Evolutionary conservation across 2,113 vertebrate genomes (phyloP).

Genomic region (Girardinichthys multiradiatus): DNA sequence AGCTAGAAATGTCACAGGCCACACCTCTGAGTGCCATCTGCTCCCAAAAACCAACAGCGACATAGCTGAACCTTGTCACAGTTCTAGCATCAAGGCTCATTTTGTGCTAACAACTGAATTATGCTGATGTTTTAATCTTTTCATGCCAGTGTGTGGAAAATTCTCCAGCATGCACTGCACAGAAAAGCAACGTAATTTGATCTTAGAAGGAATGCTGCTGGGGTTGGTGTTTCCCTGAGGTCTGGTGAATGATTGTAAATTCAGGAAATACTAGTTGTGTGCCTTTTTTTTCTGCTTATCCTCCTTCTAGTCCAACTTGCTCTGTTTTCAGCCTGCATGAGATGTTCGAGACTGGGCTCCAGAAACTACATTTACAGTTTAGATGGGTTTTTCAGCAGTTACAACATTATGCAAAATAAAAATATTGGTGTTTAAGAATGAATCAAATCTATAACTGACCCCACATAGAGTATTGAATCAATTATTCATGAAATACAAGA

Average conservation of each 20-base stretch:
- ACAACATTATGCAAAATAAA: too few species aligned
- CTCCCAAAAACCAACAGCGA: too few species aligned
- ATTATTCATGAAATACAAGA: too few species aligned
- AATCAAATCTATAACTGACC: too few species aligned
- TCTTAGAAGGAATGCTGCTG: not conserved
- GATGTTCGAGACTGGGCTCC: not conserved
- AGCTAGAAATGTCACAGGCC: slow-evolving; percentile 35
- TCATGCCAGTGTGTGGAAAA: not conserved
- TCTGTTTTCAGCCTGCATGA: not conserved
- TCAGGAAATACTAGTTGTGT: too few species aligned
- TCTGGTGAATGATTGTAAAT: not conserved
- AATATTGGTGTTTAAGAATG: too few species aligned
- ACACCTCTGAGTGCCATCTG: not conserved
- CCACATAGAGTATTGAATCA: too few species aligned
- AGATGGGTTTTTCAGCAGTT: too few species aligned
- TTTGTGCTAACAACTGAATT: not conserved
- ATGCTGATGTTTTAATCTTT: not conserved
- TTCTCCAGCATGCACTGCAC: not conserved
- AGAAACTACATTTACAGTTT: too few species aligned
- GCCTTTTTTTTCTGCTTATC: not conserved
- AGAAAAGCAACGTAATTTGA: not conserved
- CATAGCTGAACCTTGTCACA: not conserved
- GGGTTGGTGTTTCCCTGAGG: not conserved
- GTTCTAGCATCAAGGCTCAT: not conserved
- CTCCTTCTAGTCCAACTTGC: not conserved